Evolutionary conservation across 2,888 invertebrate genomes (phyloP).

Genomic region (Druceiella hillmani): DNA sequence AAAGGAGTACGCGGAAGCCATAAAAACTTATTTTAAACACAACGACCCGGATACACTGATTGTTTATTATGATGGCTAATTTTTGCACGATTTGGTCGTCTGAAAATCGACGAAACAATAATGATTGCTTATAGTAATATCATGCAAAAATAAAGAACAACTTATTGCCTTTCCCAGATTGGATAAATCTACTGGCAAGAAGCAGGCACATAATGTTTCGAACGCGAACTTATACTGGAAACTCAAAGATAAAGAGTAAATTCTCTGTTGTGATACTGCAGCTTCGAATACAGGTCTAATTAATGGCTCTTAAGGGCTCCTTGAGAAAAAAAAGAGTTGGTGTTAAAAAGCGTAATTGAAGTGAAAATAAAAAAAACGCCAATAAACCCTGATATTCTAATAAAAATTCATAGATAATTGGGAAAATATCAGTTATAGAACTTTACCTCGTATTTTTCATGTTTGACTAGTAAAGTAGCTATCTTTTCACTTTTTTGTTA

Average conservation of each 20-base stretch:
- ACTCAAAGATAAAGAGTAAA: constrained; percentile 22
- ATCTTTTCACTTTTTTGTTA: constrained; percentile 18
- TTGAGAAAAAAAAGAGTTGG: constrained; percentile 25
- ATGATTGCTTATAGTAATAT: too few relatives aligned
- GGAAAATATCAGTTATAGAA: constrained; percentile 19
- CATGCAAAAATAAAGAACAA: too few relatives aligned
- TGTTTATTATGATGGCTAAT: too few relatives aligned
- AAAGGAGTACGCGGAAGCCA: too few relatives aligned
- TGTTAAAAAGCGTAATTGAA: constrained; percentile 22
- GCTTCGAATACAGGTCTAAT: constrained; percentile 24
- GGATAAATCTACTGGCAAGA: constrained; percentile 22
- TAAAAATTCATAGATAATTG: constrained; percentile 18
- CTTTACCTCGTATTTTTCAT: constrained; percentile 21
- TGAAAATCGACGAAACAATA: too few relatives aligned
- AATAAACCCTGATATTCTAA: constrained; percentile 25
- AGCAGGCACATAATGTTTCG: constrained; percentile 24
- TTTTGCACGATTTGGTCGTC: too few relatives aligned
- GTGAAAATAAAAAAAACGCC: constrained; percentile 22
- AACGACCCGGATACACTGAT: too few relatives aligned
- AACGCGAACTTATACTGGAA: constrained; percentile 20
- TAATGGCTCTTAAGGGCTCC: constrained; percentile 24
- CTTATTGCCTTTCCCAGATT: constrained; percentile 26
- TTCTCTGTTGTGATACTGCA: constrained; percentile 24
- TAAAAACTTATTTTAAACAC: too few relatives aligned
- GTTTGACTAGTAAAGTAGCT: constrained; percentile 21